Conservation (phyloP, 2,797 vertebrate species). For the Bradypus variegatus region DNA sequence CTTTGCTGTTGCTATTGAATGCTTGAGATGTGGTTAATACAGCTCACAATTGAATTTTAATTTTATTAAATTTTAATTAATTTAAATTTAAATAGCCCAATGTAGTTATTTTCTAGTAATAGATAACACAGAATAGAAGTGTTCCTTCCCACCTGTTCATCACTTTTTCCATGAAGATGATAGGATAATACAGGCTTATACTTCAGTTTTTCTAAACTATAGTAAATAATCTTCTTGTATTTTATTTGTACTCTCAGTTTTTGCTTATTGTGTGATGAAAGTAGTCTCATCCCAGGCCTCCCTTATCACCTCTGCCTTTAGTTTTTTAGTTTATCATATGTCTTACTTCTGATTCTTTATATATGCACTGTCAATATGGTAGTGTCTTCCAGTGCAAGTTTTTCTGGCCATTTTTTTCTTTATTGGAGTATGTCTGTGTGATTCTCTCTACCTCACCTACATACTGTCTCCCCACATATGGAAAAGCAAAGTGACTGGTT, state of each 20-base stretch:
- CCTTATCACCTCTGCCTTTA: not conserved
- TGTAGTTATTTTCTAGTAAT: not conserved
- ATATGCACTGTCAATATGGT: not conserved
- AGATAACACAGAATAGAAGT: slow-evolving; percentile 1
- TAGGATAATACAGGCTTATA: not conserved
- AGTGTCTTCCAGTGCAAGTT: not conserved
- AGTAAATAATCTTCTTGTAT: not conserved
- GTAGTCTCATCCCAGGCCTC: not conserved
- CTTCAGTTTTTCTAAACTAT: not conserved
- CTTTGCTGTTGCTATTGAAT: not conserved
- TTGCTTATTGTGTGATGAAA: not conserved
- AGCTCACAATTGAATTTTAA: not conserved
- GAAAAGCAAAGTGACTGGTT: not conserved
- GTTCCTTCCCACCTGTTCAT: not conserved
- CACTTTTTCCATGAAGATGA: not conserved
- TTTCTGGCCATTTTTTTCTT: not conserved
- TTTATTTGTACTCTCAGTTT: not conserved
- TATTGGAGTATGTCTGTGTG: not conserved
- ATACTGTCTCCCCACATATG: not conserved
- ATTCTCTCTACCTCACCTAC: not conserved
- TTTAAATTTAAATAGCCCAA: not conserved
- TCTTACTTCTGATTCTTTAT: not conserved
- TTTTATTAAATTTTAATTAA: not conserved
- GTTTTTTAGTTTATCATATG: not conserved
- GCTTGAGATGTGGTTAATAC: not conserved